Percentiles rank a stretch among this genome's conserved stretches.
These are phyloP conservation scores for Panorpa germanica DNA, from an alignment of 2,888 invertebrate species.

Conservation along the genomic window DNA sequence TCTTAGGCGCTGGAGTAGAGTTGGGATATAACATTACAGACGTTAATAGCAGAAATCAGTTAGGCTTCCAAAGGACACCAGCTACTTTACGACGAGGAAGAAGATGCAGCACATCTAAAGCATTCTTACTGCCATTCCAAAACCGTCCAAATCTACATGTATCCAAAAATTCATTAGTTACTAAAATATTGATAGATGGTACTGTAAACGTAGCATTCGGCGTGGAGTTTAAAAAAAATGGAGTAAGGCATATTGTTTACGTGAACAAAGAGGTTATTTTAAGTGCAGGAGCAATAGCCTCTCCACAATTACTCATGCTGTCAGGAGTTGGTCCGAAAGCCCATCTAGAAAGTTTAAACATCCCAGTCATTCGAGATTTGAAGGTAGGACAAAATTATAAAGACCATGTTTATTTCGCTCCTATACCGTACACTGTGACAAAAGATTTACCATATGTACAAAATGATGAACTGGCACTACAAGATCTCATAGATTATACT, in stretches of 20 bases:
- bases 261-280: slow-evolving; percentile 55
- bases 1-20: slow-evolving; percentile 13
- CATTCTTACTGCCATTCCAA: slow-evolving; percentile 39
- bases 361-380: slow-evolving; percentile 33
- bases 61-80: slow-evolving; percentile 39
- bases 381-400: slow-evolving; percentile 48
- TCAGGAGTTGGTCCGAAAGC: slow-evolving; percentile 53
- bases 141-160: slow-evolving; percentile 40
- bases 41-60: slow-evolving; percentile 15
- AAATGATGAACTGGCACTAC: no score
- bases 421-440: no score
- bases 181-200: slow-evolving; percentile 25
- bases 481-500: no score
- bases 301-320: slow-evolving; percentile 60
- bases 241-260: slow-evolving; percentile 27
- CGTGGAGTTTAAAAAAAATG: slow-evolving; percentile 35
- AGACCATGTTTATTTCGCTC: no score
- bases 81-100: slow-evolving; percentile 43
- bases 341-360: slow-evolving; percentile 33
- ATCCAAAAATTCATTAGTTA: slow-evolving; percentile 36
- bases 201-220: slow-evolving; percentile 40
- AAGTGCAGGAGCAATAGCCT: slow-evolving; percentile 56
- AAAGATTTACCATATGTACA: no score
- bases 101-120: slow-evolving; percentile 44
- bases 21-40: slow-evolving; percentile 13